These are phyloP conservation scores for Masnerella sp. DNA, from an alignment of 2,888 invertebrate species.

Conservation along the genomic window DNA sequence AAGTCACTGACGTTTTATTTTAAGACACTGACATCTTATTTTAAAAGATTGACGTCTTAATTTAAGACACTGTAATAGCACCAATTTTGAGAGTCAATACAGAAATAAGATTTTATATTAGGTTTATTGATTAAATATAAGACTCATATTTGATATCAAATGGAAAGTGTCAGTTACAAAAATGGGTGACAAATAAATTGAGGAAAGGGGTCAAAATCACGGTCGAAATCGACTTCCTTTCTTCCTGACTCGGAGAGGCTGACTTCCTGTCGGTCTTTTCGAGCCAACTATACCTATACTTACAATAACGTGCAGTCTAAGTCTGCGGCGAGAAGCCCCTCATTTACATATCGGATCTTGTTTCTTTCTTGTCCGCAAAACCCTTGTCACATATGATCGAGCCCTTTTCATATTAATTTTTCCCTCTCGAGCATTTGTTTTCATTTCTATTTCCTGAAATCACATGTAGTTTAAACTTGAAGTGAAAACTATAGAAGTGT, in stretches of 20 bases:
- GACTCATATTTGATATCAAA: not conserved
- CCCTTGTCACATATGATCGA: slow-evolving; percentile 45
- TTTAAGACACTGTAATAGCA: no score
- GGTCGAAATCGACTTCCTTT: slow-evolving; percentile 49
- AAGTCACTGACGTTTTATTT: no score
- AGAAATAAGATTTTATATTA: no score
- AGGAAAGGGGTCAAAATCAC: slow-evolving; percentile 41
- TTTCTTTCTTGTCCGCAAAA: slow-evolving; percentile 70
- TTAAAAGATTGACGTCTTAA: no score
- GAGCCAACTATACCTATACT: slow-evolving; percentile 57
- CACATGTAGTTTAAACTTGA: no score
- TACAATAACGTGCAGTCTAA: slow-evolving; percentile 65
- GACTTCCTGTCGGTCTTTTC: slow-evolving; percentile 55
- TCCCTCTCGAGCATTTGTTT: not conserved
- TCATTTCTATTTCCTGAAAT: no score
- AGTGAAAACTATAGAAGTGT: no score
- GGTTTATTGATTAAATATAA: slow-evolving; percentile 13
- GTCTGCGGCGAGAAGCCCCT: slow-evolving; percentile 75
- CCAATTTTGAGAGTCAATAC: no score
- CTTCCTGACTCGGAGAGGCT: slow-evolving; percentile 41
- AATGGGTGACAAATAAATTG: no score
- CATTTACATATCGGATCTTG: slow-evolving; percentile 70
- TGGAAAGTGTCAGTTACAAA: no score
- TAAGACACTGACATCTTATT: no score
- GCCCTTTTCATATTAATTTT: not conserved